A percentile compares a stretch with the other conserved stretches of the same genome.
These are phyloP conservation scores for Lathronympha strigana DNA, from an alignment of 2,888 invertebrate species.

Conservation along the genomic window DNA sequence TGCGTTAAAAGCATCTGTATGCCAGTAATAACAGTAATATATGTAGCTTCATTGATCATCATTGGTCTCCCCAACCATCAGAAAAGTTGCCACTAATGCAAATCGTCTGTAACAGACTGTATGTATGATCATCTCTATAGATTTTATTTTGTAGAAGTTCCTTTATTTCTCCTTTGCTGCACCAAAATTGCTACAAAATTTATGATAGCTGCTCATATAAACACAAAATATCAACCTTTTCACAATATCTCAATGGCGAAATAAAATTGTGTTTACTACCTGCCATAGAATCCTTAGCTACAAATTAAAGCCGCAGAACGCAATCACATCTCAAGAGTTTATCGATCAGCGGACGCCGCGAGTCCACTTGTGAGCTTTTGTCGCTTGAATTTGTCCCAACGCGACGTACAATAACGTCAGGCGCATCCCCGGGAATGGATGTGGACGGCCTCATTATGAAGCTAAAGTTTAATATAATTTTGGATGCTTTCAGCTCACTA, in stretches of 20 bases:
- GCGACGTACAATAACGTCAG: constrained; percentile 49
- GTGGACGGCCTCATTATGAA: constrained; percentile 32
- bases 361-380: constrained; percentile 66
- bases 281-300: constrained; percentile 18
- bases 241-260: not conserved
- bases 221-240: no score
- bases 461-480: constrained; percentile 18
- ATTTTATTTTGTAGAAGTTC: no score
- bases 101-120: no score
- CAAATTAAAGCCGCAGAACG: constrained; percentile 36
- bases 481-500: constrained; percentile 18
- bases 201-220: no score
- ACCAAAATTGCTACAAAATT: no score
- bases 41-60: no score
- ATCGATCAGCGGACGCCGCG: constrained; percentile 59
- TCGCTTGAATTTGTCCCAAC: constrained; percentile 60
- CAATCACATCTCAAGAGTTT: constrained; percentile 43
- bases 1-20: no score
- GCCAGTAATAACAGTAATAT: no score
- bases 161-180: no score
- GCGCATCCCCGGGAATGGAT: constrained; percentile 22
- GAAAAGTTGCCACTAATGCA: no score
- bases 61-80: no score
- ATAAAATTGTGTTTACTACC: not conserved
- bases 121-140: no score